These are phyloP conservation scores for Proales similis DNA, from an alignment of 1,140 invertebrate species.

Conservation along the genomic window DNA sequence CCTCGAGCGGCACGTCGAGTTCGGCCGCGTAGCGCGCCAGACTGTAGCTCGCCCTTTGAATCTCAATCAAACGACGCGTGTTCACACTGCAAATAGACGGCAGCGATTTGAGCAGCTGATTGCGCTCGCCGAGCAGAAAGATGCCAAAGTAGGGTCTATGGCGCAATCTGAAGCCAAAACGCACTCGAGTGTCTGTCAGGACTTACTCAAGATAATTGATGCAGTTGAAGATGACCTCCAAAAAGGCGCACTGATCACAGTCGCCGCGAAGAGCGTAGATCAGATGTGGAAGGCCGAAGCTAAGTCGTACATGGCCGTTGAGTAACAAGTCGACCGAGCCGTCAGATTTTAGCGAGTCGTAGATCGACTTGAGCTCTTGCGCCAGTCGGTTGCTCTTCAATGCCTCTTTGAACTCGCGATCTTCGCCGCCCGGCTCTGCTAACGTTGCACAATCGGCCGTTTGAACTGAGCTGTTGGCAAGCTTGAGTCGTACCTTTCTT, in stretches of 20 bases:
- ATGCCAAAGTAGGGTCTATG: slow-evolving; percentile 33
- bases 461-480: too few relatives aligned
- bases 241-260: slow-evolving; percentile 29
- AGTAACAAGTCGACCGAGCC: slow-evolving; percentile 6
- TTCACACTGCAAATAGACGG: slow-evolving; percentile 14
- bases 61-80: slow-evolving; percentile 3
- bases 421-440: slow-evolving; percentile 8
- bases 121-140: background rate
- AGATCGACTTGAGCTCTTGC: slow-evolving; percentile 21
- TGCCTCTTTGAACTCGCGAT: slow-evolving; percentile 12
- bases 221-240: slow-evolving; percentile 16
- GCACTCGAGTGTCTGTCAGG: background rate
- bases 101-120: background rate
- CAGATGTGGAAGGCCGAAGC: slow-evolving; percentile 34
- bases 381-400: slow-evolving; percentile 12
- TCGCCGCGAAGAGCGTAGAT: slow-evolving; percentile 1
- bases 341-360: slow-evolving; percentile 9
- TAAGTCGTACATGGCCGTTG: slow-evolving; percentile 26
- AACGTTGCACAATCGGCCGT: too few relatives aligned
- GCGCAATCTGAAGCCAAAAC: too few relatives aligned
- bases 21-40: slow-evolving; percentile 11
- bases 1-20: slow-evolving; percentile 21
- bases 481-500: too few relatives aligned
- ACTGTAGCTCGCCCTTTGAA: slow-evolving; percentile 10
- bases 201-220: slow-evolving; percentile 28